phyloP scores from a whole-genome alignment of 2,113 vertebrate species.

The Octodon degus region DNA sequence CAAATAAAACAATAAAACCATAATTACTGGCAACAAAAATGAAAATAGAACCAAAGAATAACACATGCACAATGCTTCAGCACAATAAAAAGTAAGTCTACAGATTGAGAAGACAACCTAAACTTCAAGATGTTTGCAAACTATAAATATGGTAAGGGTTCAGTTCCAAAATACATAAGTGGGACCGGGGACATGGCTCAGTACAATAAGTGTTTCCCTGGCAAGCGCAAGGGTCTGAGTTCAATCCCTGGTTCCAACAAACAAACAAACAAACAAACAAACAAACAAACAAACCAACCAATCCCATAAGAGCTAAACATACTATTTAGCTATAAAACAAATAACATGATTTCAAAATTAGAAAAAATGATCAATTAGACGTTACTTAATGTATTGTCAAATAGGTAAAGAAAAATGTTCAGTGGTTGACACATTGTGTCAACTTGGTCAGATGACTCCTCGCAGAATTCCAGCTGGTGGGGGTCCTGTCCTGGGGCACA shows the following conservation, averaged over 20 bases:
- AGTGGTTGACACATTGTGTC: no score
- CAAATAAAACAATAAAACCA: background rate
- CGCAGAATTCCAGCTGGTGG: no score
- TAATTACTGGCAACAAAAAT: background rate
- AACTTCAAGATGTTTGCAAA: background rate
- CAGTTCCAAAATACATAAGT: background rate
- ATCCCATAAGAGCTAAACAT: background rate
- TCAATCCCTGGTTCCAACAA: no score
- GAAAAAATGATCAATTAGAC: background rate
- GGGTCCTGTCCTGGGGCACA: no score
- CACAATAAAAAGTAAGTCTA: background rate
- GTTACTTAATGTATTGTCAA: background rate
- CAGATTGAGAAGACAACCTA: background rate
- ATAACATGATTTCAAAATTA: background rate
- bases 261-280: no score
- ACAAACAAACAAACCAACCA: no score
- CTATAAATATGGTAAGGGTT: background rate
- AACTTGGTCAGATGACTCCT: no score
- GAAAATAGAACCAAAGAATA: background rate
- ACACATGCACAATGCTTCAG: background rate
- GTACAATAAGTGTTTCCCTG: no score
- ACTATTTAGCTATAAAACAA: background rate
- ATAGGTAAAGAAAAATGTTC: background rate
- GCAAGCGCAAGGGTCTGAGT: no score
- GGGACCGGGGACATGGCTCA: no score